Base-by-base conservation (phyloP, 2,113 vertebrate genomes). In the Megaceryle maxima region DNA sequence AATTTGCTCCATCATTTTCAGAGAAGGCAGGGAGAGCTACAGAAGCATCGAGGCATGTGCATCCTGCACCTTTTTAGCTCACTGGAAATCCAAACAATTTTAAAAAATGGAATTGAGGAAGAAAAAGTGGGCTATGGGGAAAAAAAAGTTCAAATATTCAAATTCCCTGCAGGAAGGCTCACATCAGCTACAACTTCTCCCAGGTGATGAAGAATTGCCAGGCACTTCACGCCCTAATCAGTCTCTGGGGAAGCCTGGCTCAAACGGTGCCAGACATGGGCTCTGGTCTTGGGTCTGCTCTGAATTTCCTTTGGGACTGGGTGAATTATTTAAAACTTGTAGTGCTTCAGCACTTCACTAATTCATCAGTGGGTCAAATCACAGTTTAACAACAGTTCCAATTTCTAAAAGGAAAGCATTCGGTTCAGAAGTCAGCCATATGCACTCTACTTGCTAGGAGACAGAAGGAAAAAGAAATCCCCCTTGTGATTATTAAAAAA, bases 351-450 rank as follows among this genome's bases (percentile, higher is more conserved):
- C 14, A 2, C 88, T 92, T 86, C 67, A 75, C 75, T 90, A 90
- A 90, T 92, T 96, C 56, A 90, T 56, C 88, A 77, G 64, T 51
- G 55, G 85, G 83, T 81, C 79, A 87, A 87, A 92, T 87, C 78
- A 78, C 62, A 79, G 76, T 64, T 89, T 89, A 94, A 85, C 60
- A 90, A 35, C 60, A 79, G 59, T 51, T 86, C n/a, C 76, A 79
- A 29, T 64, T 70, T 67, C 68, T 74, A 29, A 77, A 92, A 68
- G 35, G 69, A 88, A 92, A 33, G 8, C 28, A 25, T 75, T 82
- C 1, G 0, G 50, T 75, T 93, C 76, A 88, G 77, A 83, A 87
- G 43, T 33, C 74, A 84, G 74, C 29, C 9, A 21, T 60, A 75
- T 2, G 3, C 1, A 0, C 16, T 74, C 50, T 41, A 16, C 26